Conservation (phyloP, 2,888 invertebrate species). For the Choristoneura rosaceana region DNA sequence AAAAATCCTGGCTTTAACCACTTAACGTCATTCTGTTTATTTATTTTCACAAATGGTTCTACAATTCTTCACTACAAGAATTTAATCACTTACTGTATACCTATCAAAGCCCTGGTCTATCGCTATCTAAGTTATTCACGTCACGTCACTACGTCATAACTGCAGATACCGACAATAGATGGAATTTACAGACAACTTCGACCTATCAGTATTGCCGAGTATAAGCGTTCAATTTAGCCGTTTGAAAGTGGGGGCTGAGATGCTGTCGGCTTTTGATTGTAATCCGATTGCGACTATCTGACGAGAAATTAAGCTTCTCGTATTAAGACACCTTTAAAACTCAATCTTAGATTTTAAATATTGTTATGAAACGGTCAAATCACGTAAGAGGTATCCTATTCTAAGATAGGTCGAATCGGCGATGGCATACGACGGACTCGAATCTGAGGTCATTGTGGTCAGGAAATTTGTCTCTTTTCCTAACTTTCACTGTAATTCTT, state of each 20-base stretch:
- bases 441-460: too few species aligned
- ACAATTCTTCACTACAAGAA: too few species aligned
- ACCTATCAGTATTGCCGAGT: background rate
- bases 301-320: background rate
- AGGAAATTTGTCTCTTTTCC: too few species aligned
- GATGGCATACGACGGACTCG: too few species aligned
- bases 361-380: too few species aligned
- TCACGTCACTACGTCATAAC: background rate
- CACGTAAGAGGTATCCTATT: too few species aligned
- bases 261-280: constrained; percentile 2
- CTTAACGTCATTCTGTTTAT: too few species aligned
- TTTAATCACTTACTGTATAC: background rate
- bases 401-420: too few species aligned
- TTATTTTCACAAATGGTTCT: too few species aligned
- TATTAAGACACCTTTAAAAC: background rate
- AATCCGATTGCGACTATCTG: constrained; percentile 8
- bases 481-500: too few species aligned
- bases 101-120: background rate
- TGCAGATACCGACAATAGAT: background rate
- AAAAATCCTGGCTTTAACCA: too few species aligned
- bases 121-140: background rate
- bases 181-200: background rate
- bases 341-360: background rate
- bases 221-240: constrained; percentile 7
- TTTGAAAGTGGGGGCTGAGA: background rate